Base-by-base conservation (phyloP, 2,113 vertebrate genomes). In the Nipponia nippon region DNA sequence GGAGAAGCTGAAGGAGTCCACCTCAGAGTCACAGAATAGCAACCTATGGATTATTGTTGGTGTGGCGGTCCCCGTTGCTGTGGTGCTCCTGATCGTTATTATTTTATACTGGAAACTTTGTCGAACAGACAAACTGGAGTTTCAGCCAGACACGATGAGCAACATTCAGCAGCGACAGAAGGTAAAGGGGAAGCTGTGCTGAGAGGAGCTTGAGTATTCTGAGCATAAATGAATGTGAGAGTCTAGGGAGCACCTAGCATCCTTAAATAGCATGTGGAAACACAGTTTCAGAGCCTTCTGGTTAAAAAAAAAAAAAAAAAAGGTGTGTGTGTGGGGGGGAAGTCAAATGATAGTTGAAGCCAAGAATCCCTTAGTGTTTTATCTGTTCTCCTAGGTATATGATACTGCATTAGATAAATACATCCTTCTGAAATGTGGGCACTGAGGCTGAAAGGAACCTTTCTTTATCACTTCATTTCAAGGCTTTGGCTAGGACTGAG, bases 101-200 rank as follows among this genome's bases (percentile, higher is more conserved):
- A 99, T 99, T 97, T 98, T 99, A 38, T 99, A 99, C 97, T 99
- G 99, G 99, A 99, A 99, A 49, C 98, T 99, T 70, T 99, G 99
- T 94, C 99, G 99, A 67, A 99, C 99, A 1, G 99, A 99, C 98
- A 99, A 99, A 96, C 97, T 99, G 98, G 99, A 99, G 97, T 99
- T 99, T 82, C 99, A 99, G 96, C 99, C 99, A 0, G 99, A 99
- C 81, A 98, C 99, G 1, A 98, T 99, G 97, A 99, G 98, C 96
- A 98, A 98, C 95, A 98, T 99, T 87, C 99, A 99, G 97, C 99
- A 99, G 96, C 98, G 99, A 59, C 99, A 99, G 97, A 99, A 99
- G 99, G 99, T 99, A 96, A 98, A 97, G 78, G 50, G 87, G 62
- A 77, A 67, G 50, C 50, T 91, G 46, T 58, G n/a, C n/a, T 59